phyloP scores from a whole-genome alignment of 2,797 vertebrate species.

The Coreius guichenoti region DNA sequence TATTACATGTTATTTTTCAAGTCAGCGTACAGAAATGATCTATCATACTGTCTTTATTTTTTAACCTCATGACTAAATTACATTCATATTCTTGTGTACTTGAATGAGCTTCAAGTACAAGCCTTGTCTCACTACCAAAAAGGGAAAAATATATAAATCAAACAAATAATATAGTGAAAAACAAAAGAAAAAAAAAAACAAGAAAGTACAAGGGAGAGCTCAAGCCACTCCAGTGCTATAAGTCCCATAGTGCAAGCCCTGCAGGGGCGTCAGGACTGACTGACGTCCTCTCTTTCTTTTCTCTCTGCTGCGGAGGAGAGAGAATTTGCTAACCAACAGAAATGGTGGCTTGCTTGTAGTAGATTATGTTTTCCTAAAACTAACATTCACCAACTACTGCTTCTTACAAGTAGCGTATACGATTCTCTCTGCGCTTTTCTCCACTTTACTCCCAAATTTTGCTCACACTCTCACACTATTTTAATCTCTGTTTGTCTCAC shows the following conservation, averaged over 20 bases:
- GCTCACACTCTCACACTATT: slow-evolving; percentile 35
- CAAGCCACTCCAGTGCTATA: slow-evolving; percentile 71
- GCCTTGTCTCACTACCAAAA: slow-evolving; percentile 75
- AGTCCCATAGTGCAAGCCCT: slow-evolving; percentile 70
- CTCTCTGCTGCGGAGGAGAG: slow-evolving; percentile 59
- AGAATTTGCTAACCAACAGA: slow-evolving; percentile 62
- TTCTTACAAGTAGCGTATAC: slow-evolving; percentile 30
- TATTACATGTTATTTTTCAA: slow-evolving; percentile 82
- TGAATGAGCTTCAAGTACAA: slow-evolving; percentile 73
- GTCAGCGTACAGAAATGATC: slow-evolving; percentile 77
- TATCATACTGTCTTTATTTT: slow-evolving; percentile 81
- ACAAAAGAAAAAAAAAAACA: slow-evolving; percentile 72
- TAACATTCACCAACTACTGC: slow-evolving; percentile 46
- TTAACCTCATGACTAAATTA: slow-evolving; percentile 85
- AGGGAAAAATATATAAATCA: slow-evolving; percentile 70
- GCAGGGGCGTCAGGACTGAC: slow-evolving; percentile 59
- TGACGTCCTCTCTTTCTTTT: slow-evolving; percentile 62
- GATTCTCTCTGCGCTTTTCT: slow-evolving; percentile 16
- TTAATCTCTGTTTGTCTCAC: slow-evolving; percentile 53
- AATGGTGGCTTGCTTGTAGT: slow-evolving; percentile 53
- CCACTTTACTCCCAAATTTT: slow-evolving; percentile 41
- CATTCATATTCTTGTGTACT: slow-evolving; percentile 83
- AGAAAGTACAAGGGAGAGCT: slow-evolving; percentile 69
- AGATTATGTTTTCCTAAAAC: slow-evolving; percentile 55
- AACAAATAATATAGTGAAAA: slow-evolving; percentile 78